Conservation (phyloP, 2,797 vertebrate genomes). For the Poliocrania exsul region DNA sequence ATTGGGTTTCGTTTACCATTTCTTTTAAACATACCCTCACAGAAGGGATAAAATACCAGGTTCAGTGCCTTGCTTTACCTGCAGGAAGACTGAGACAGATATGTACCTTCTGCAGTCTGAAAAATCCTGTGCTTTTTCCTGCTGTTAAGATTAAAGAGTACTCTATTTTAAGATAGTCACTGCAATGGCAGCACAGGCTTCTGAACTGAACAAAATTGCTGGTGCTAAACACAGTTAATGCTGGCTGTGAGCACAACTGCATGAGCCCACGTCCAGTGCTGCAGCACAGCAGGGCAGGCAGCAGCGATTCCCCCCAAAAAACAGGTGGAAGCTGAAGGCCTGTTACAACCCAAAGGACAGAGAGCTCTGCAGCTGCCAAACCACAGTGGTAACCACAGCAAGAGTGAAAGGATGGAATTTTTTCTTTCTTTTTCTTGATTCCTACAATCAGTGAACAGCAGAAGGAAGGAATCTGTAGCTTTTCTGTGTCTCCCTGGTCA, state of each 20-base stretch:
- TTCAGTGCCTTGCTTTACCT: neutral
- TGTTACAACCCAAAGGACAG: neutral
- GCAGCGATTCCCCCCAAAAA: neutral
- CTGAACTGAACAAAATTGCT: neutral
- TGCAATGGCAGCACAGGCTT: neutral
- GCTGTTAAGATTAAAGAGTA: slow-evolving; percentile 10
- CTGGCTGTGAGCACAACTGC: neutral
- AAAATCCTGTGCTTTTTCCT: neutral
- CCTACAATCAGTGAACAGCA: neutral
- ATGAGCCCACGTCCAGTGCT: neutral
- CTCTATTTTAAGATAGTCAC: slow-evolving; percentile 28
- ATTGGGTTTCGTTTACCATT: fast-evolving
- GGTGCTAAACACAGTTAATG: neutral
- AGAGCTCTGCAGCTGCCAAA: neutral
- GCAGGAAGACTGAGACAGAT: neutral
- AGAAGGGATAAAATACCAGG: neutral
- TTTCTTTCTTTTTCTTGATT: neutral
- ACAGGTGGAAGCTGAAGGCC: neutral
- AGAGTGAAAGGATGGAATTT: neutral
- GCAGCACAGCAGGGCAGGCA: neutral
- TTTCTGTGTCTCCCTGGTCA: neutral
- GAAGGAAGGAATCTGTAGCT: neutral
- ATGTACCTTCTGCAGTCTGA: neutral
- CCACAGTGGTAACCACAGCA: neutral
- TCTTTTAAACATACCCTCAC: neutral